A percentile compares a stretch with the other conserved stretches of the same genome.
Evolutionary conservation across 2,888 invertebrate species (phyloP).

Genomic region (Diarsia brunnea): DNA sequence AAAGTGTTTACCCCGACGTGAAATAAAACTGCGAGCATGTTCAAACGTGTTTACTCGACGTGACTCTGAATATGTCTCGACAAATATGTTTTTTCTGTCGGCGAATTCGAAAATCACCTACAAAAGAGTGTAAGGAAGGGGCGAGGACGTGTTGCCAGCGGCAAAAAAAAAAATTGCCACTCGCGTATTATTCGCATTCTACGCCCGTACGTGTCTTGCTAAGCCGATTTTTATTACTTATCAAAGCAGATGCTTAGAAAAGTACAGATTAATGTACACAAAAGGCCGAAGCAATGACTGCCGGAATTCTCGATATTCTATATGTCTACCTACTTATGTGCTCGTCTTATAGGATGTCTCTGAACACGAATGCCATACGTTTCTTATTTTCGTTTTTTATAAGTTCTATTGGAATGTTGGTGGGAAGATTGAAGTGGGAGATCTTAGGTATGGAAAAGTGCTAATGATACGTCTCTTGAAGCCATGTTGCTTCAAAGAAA

Average conservation of each 20-base stretch:
- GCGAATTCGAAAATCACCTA: constrained; percentile 71
- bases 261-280: constrained; percentile 82
- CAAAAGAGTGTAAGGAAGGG: constrained; percentile 62
- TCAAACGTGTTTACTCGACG: constrained; percentile 81
- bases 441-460: constrained; percentile 10
- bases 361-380: constrained; percentile 23
- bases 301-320: constrained; percentile 66
- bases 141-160: constrained; percentile 54
- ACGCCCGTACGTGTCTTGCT: constrained; percentile 80
- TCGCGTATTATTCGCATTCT: constrained; percentile 78
- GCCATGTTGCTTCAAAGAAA: constrained; percentile 30
- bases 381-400: constrained; percentile 44
- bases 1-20: constrained; percentile 83
- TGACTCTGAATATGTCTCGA: constrained; percentile 76
- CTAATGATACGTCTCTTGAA: constrained; percentile 28
- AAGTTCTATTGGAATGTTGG: constrained; percentile 44
- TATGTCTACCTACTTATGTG: constrained; percentile 37
- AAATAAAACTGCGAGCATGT: constrained; percentile 85
- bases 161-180: constrained; percentile 68
- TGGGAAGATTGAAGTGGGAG: constrained; percentile 6
- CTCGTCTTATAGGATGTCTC: constrained; percentile 60
- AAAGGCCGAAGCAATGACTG: constrained; percentile 77
- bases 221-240: constrained; percentile 89
- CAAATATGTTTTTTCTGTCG: constrained; percentile 76
- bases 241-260: constrained; percentile 83